Evolutionary conservation across 2,113 vertebrate species (phyloP), one percentile per base, ranked within the genome.

Genomic region (Irena cyanogastra): DNA sequence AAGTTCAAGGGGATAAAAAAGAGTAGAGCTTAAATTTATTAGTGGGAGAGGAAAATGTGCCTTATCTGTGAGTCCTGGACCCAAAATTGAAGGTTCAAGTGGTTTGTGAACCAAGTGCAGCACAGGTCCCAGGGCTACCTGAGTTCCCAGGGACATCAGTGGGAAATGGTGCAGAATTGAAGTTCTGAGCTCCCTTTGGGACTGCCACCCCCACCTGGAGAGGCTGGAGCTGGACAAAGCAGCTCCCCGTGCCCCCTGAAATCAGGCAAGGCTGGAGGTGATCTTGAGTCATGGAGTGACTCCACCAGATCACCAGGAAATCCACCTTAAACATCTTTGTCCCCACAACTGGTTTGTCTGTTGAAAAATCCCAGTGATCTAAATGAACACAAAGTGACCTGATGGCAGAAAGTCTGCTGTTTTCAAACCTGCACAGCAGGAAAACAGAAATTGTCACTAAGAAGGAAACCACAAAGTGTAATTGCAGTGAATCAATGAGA

Each of bases 111-210:
- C 5, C 3, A 5, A 37, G 33, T 16, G 27, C 50, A 26, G 8
- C 3, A 6, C 0, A 26, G 60, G 41, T 28, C 17, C n/a, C 63
- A 33, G 74, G 42, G 45, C 61, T 28, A 15, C 33, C 69, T 21
- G 37, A 22, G 0, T 4, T 89, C 60, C 64, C 39, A 24, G 37
- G 22, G 33, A 5, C 11, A 27, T 7, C 6, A 12, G 21, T 1
- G 41, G 83, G 54, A n/a, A 11, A 1, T 35, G 65, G 47, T 2
- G 66, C 6, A 52, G 31, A 9, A 10, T 0, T 2, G 44, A 4
- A 30, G 2, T 26, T 68, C 52, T 21, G 41, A 42, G 79, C 44
- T n/a, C 3, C 7, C 33, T 16, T 3, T 3, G 30, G 2, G 12
- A 1, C 3, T 42, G 30, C 39, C 61, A 42, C 1, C 47, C 59